Base-by-base conservation (phyloP, 2,797 vertebrate genomes). In the Acropternis orthonyx region DNA sequence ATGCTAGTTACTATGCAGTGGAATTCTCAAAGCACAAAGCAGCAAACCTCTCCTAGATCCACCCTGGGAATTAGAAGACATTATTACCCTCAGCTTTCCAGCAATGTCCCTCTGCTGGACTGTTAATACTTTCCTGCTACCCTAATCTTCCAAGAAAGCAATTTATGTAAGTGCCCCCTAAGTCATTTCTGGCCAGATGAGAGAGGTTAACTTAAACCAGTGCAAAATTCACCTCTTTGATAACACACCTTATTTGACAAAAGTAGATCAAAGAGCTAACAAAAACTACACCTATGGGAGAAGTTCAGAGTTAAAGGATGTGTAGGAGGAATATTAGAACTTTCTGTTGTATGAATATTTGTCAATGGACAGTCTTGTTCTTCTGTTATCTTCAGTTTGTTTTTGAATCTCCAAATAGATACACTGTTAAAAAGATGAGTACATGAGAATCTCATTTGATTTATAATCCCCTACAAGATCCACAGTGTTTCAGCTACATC, bases 111-210 rank as follows among this genome's bases (percentile, higher is more conserved):
- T 89, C 89, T 59, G 67, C 71, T 63, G 51, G 55, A 76, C 81
- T 48, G 65, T 74, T 89, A 89, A 80, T 89, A 67, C 36, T 89
- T 77, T 52, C 82, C 68, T 83, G 75, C 52, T 71, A 76, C 37
- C 48, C 67, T 91, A 79, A 89, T 82, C 59, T 93, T 94, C 49
- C 68, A 61, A 92, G 55, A 92, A 89, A 85, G 55, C 63, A 71
- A 80, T 88, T 92, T 85, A 44, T 71, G 6, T 87, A 83, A 85
- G 72, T 66, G 37, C 63, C 87, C 39, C 78, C 68, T 77, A 76
- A 79, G 52, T 89, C 0, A 83, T 74, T 95, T 91, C 94, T 89
- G 67, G 85, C 71, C 44, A 56, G 54, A 85, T 69, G 79, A 92
- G 55, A 87, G 90, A 92, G 59, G 74, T 69, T 87, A 76, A 79